These are phyloP conservation scores for Phyllostomus hastatus DNA, from an alignment of 2,113 vertebrate genomes.

Conservation along the genomic window DNA sequence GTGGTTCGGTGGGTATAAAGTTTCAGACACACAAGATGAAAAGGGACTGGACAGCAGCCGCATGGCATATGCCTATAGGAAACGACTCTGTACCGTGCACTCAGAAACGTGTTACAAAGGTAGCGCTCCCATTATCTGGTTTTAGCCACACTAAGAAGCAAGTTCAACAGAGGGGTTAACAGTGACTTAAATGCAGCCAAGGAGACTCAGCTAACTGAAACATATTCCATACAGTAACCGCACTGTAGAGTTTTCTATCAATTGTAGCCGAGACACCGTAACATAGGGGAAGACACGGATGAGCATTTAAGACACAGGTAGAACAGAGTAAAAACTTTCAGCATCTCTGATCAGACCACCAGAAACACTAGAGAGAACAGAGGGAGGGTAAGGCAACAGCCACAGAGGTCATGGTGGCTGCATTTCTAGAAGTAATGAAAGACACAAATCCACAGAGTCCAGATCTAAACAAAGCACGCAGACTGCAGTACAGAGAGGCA, in stretches of 20 bases:
- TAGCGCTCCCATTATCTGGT: background rate
- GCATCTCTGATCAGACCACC: background rate
- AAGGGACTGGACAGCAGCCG: background rate
- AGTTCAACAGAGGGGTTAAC: background rate
- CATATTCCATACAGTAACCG: background rate
- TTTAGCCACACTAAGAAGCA: background rate
- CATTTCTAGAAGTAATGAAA: background rate
- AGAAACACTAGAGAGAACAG: background rate
- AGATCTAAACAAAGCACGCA: background rate
- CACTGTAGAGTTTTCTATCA: background rate
- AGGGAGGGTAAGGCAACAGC: background rate
- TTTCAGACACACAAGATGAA: background rate
- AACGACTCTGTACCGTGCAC: background rate
- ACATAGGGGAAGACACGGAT: background rate
- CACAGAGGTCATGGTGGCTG: background rate
- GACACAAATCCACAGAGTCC: background rate
- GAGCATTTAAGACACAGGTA: background rate
- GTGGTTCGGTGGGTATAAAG: background rate
- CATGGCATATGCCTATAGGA: no score
- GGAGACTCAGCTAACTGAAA: background rate
- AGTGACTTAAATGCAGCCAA: background rate
- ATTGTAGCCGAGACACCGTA: background rate
- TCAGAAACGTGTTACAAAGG: background rate
- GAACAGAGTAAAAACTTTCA: background rate
- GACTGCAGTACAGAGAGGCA: background rate